phyloP scores from a whole-genome alignment of 1,140 invertebrate species.

The Agrilus planipennis region DNA sequence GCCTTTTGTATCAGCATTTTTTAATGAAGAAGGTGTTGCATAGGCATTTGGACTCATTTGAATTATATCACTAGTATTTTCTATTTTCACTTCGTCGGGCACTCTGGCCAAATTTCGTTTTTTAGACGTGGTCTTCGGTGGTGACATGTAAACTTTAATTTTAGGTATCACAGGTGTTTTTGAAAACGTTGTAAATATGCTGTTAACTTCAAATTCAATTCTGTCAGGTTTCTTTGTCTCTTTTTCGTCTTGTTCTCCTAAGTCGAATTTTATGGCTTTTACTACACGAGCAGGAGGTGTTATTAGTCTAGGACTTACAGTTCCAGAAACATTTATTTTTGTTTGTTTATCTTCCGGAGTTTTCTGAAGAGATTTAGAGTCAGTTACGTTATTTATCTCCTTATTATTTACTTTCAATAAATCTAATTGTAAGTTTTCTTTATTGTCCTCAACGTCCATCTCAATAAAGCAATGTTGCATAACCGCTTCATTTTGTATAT shows the following conservation, averaged over 20 bases:
- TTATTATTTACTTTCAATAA: background rate
- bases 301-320: background rate
- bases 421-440: background rate
- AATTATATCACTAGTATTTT: background rate
- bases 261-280: background rate
- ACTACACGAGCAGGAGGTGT: background rate
- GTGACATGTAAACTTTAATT: no score
- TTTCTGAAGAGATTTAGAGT: background rate
- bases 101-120: background rate
- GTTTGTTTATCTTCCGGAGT: slow-evolving; percentile 7
- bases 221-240: background rate
- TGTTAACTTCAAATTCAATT: background rate
- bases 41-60: slow-evolving; percentile 3
- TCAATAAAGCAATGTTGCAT: background rate
- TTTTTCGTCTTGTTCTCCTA: background rate
- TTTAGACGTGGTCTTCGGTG: background rate
- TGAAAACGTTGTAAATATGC: background rate
- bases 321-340: background rate
- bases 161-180: background rate
- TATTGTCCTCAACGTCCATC: background rate
- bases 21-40: background rate
- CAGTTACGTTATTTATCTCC: background rate
- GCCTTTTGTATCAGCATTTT: background rate
- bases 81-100: background rate
- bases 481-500: background rate